Evolutionary conservation across 2,888 invertebrate species (phyloP).

Genomic region (Scrobipalpa atriplicella): DNA sequence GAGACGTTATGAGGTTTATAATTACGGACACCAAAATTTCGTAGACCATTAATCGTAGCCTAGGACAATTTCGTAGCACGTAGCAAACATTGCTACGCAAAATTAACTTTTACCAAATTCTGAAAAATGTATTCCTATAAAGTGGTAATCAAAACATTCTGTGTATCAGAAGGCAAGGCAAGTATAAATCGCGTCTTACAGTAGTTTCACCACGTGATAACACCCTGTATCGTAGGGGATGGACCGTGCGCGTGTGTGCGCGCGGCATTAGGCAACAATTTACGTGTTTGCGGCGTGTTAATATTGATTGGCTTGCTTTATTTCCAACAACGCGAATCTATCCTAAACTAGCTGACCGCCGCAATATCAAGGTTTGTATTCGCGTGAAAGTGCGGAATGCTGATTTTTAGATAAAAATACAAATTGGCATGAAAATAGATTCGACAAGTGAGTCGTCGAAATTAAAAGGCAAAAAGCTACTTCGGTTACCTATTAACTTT

Average conservation of each 20-base stretch:
- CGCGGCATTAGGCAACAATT: slow-evolving; percentile 82
- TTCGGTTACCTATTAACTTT: background rate
- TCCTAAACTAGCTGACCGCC: slow-evolving; percentile 48
- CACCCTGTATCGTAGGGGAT: slow-evolving; percentile 64
- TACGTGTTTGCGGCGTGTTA: slow-evolving; percentile 83
- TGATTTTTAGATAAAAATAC: no score
- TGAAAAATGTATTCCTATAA: no score
- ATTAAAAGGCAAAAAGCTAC: background rate
- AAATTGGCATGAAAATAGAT: background rate
- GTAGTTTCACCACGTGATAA: slow-evolving; percentile 36
- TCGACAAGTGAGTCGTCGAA: background rate
- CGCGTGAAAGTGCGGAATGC: background rate
- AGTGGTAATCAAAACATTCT: no score
- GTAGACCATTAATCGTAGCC: background rate
- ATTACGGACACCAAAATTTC: background rate
- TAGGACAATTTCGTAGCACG: background rate
- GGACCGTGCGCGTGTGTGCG: slow-evolving; percentile 61
- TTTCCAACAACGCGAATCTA: slow-evolving; percentile 79
- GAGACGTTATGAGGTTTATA: background rate
- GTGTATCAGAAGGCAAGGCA: no score
- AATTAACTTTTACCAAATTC: background rate
- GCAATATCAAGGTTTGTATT: background rate
- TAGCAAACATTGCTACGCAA: slow-evolving; percentile 4
- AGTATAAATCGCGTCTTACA: background rate
- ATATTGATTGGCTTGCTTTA: slow-evolving; percentile 83